phyloP scores from a whole-genome alignment of 2,888 invertebrate genomes.

The Phaedon cochleariae region DNA sequence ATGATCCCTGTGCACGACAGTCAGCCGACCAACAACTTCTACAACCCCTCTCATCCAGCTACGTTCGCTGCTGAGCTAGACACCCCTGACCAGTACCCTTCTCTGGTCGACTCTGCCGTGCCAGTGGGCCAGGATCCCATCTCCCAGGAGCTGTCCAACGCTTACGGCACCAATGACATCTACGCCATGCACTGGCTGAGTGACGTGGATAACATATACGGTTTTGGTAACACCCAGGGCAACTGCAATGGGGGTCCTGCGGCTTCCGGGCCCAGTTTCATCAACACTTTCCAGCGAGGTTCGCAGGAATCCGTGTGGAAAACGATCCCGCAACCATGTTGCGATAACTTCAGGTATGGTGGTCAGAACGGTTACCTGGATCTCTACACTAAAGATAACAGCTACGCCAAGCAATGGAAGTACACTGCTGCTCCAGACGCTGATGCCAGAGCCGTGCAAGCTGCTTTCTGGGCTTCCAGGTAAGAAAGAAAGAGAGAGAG shows the following conservation, averaged over 20 bases:
- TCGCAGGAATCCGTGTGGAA: slow-evolving; percentile 46
- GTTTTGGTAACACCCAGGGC: slow-evolving; percentile 42
- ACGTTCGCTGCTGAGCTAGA: slow-evolving; percentile 43
- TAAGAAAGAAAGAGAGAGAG: no score
- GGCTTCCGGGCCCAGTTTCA: slow-evolving; percentile 41
- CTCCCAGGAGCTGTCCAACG: slow-evolving; percentile 36
- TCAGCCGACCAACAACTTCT: slow-evolving; percentile 40
- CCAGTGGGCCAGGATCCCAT: slow-evolving; percentile 44
- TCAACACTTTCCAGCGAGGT: slow-evolving; percentile 47
- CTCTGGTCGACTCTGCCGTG: slow-evolving; percentile 27
- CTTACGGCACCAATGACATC: slow-evolving; percentile 38
- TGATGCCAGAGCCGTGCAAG: slow-evolving; percentile 45
- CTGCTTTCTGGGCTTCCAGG: slow-evolving; percentile 44
- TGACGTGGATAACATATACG: slow-evolving; percentile 45
- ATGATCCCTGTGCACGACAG: slow-evolving; percentile 40
- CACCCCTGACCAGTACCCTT: slow-evolving; percentile 41
- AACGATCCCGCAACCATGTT: slow-evolving; percentile 46
- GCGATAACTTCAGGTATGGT: slow-evolving; percentile 43
- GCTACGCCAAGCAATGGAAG: slow-evolving; percentile 46
- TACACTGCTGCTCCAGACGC: slow-evolving; percentile 47
- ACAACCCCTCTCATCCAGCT: slow-evolving; percentile 42
- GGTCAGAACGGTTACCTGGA: slow-evolving; percentile 41
- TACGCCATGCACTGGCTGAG: slow-evolving; percentile 47
- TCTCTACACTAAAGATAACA: slow-evolving; percentile 42
- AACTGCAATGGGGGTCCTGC: slow-evolving; percentile 37